phyloP scores from a whole-genome alignment of 1,140 invertebrate species.

The Matsumurasca onukii region DNA sequence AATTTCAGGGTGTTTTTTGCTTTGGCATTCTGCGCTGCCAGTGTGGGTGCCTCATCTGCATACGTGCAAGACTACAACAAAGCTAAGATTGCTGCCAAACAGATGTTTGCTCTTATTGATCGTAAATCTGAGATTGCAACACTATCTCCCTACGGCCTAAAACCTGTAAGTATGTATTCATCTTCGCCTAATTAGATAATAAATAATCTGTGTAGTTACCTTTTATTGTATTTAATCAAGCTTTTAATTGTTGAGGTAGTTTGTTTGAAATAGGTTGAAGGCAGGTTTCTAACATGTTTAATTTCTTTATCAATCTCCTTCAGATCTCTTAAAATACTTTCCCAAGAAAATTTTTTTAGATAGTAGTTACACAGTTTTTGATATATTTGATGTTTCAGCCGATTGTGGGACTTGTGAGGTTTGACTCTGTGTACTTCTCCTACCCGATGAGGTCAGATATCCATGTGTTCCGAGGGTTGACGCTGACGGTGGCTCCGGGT shows the following conservation, averaged over 20 bases:
- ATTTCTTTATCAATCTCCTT: too few species aligned
- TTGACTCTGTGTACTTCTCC: slow-evolving; percentile 74
- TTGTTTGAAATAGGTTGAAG: too few species aligned
- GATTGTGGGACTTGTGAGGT: slow-evolving; percentile 71
- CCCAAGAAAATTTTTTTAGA: too few species aligned
- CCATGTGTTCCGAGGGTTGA: slow-evolving; percentile 66
- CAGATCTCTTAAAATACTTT: too few species aligned
- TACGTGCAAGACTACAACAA: slow-evolving; percentile 62
- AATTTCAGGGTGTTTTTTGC: slow-evolving; percentile 53
- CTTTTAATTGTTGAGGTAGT: too few species aligned
- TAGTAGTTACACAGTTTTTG: too few species aligned
- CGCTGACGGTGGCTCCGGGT: slow-evolving; percentile 60
- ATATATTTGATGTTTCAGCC: slow-evolving; percentile 13
- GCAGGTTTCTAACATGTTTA: too few species aligned
- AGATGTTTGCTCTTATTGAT: slow-evolving; percentile 54
- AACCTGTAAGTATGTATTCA: slow-evolving; percentile 44
- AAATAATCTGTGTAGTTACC: too few species aligned
- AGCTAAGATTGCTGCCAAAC: slow-evolving; percentile 58
- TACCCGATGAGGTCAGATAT: slow-evolving; percentile 87
- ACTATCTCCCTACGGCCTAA: slow-evolving; percentile 46
- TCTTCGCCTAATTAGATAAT: too few species aligned
- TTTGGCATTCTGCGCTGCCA: slow-evolving; percentile 50
- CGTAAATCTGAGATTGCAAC: slow-evolving; percentile 53
- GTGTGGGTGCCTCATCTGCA: slow-evolving; percentile 54
- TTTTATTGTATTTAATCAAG: too few species aligned